A percentile compares a stretch with the other conserved stretches of the same genome.
Conservation (phyloP, 2,888 invertebrate genomes). For the Clanis bilineata region DNA sequence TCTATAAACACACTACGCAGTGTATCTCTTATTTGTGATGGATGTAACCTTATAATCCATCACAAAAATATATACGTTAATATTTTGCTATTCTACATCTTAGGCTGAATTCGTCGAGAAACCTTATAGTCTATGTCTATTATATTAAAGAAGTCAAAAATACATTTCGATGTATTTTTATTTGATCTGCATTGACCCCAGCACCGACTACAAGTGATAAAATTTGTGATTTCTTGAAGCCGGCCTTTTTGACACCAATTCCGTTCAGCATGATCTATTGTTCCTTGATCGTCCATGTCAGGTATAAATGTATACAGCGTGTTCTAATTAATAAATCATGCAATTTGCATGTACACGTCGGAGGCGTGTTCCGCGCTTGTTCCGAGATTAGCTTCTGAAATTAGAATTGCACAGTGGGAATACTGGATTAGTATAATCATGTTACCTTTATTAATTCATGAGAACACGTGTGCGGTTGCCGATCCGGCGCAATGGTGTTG, state of each 20-base stretch:
- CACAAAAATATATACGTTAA: too few relatives aligned
- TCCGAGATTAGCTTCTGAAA: slow-evolving; percentile 27
- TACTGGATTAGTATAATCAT: slow-evolving; percentile 20
- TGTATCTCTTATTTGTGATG: not conserved
- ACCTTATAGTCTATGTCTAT: too few relatives aligned
- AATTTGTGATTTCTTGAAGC: too few relatives aligned
- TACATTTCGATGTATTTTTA: too few relatives aligned
- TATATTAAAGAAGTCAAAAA: too few relatives aligned
- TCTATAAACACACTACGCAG: not conserved
- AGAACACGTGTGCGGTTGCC: not conserved
- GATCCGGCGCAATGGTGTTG: too few relatives aligned
- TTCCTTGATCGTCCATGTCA: not conserved
- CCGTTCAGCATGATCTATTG: not conserved
- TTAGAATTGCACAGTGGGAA: slow-evolving; percentile 25
- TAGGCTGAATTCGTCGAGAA: too few relatives aligned
- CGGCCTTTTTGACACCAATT: not conserved
- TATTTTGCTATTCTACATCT: not conserved
- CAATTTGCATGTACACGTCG: slow-evolving; percentile 29
- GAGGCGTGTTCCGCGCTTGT: slow-evolving; percentile 31
- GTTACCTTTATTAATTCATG: slow-evolving; percentile 13
- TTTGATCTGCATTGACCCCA: too few relatives aligned
- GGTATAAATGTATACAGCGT: not conserved
- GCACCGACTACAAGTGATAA: too few relatives aligned
- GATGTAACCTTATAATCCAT: too few relatives aligned
- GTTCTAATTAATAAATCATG: slow-evolving; percentile 35